A percentile compares a stretch with the other conserved stretches of the same genome.
Evolutionary conservation across 2,888 invertebrate species (phyloP).

Genomic region (Lysandra bellargus): DNA sequence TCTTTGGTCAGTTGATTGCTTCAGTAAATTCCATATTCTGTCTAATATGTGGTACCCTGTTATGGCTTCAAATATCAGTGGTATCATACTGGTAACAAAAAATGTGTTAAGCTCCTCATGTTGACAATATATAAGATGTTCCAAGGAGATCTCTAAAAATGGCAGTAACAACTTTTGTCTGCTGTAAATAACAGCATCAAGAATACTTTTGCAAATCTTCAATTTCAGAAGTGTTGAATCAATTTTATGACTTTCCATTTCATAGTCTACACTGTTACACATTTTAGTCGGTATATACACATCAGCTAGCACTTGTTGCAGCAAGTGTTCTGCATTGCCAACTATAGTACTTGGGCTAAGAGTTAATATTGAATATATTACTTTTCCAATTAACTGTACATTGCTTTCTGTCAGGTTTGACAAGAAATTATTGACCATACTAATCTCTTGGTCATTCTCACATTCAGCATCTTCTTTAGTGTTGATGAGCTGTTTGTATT

Average conservation of each 20-base stretch:
- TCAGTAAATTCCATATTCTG: slow-evolving; percentile 60
- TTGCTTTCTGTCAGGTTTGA: slow-evolving; percentile 50
- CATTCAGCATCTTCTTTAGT: slow-evolving; percentile 63
- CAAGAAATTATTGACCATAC: slow-evolving; percentile 59
- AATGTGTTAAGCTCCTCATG: slow-evolving; percentile 57
- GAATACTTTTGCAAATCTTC: slow-evolving; percentile 58
- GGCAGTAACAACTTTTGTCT: slow-evolving; percentile 51
- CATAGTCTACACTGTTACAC: slow-evolving; percentile 37
- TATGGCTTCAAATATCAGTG: slow-evolving; percentile 54
- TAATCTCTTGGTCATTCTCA: slow-evolving; percentile 60
- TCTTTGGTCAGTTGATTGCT: slow-evolving; percentile 37
- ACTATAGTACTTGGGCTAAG: slow-evolving; percentile 55
- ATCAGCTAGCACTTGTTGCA: slow-evolving; percentile 64
- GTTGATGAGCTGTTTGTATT: slow-evolving; percentile 69
- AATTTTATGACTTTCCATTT: slow-evolving; percentile 35
- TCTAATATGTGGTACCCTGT: slow-evolving; percentile 61
- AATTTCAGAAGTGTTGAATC: slow-evolving; percentile 48
- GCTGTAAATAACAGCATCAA: slow-evolving; percentile 53
- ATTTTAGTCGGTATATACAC: slow-evolving; percentile 46
- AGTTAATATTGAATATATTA: slow-evolving; percentile 54
- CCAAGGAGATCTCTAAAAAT: slow-evolving; percentile 58
- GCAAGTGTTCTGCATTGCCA: slow-evolving; percentile 66
- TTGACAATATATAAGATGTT: slow-evolving; percentile 52
- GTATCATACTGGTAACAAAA: slow-evolving; percentile 63
- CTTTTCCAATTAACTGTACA: slow-evolving; percentile 57